A percentile compares a stretch with the other conserved stretches of the same genome.
Evolutionary conservation across 2,113 vertebrate species (phyloP).

Genomic region (Syngnathus typhle): DNA sequence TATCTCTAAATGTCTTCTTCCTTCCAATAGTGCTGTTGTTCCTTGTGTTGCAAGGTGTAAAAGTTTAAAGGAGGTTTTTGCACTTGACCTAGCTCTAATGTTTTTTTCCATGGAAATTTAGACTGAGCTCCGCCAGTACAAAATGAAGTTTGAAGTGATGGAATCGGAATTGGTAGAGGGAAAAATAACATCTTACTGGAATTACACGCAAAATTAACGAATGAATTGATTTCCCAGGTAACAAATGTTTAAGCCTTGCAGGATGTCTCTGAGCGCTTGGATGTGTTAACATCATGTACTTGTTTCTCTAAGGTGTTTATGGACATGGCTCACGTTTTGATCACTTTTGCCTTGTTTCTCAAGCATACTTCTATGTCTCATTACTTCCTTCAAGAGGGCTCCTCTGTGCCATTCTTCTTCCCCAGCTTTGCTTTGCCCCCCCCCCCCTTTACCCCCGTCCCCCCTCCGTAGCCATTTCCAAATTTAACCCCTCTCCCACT

Average conservation of each 20-base stretch:
- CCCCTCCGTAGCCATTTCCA: conserved; percentile 23
- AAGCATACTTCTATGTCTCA: conserved; percentile 45
- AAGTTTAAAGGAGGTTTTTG: neutral
- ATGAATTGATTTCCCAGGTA: neutral
- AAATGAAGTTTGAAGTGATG: neutral
- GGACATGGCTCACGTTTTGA: conserved; percentile 17
- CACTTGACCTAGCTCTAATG: neutral
- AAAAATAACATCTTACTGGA: no score
- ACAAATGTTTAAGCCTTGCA: neutral
- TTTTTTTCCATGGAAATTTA: neutral
- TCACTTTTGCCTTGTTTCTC: conserved; percentile 15
- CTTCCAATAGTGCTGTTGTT: neutral
- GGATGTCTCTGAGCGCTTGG: neutral
- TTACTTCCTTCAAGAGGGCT: conserved; percentile 51
- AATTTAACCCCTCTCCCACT: conserved; percentile 56
- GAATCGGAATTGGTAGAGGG: no score
- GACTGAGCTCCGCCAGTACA: neutral
- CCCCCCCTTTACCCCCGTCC: neutral
- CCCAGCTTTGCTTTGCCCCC: conserved; percentile 39
- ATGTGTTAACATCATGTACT: neutral
- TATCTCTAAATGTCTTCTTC: neutral
- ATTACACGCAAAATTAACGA: neutral
- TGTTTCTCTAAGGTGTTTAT: neutral
- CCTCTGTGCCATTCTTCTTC: conserved; percentile 40
- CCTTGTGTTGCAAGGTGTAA: neutral